Base-by-base conservation (phyloP, 2,888 invertebrate genomes). In the Andrena marginata region DNA sequence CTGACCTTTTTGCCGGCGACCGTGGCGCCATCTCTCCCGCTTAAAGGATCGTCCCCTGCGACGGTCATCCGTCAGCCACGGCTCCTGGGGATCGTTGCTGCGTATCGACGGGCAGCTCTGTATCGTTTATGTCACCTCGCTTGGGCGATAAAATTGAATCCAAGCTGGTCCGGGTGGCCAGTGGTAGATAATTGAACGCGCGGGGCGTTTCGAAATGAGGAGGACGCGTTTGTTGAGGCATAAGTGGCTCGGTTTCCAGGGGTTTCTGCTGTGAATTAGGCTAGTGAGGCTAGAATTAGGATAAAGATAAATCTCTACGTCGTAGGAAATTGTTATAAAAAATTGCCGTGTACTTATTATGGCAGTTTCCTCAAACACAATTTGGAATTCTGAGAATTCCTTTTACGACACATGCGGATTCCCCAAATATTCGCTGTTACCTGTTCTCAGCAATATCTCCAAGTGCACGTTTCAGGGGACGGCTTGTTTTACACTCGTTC, bases 1-100 rank as follows among this genome's bases (percentile, higher is more conserved):
- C 84, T 80, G 86, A 87, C 87, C 83, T 90, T 90, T 91, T 91
- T 91, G 85, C 82, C 85, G 80, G 76, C 26, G 72, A 54, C 63
- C 26, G 20, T 64, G 62, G 26, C 69, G 31, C 60, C 76, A 76
- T 77, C 85, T 80, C 80, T 82, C 77, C 65, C 85, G 80, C 82
- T 87, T 86, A 86, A 86, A 85, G 83, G 70, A 85, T 86, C 78
- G 85, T 81, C 77, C 70, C 75, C 65, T 54, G 72, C 87, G 87
- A 85, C 75, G 81, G 83, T 79, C 87, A 87, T 87, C 81, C 76
- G 20, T 87, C 87, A 87, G 71, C 64, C 65, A 68, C 13, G 74
- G 78, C 72, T 81, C 81, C 63, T 71, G 54, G 84, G 84, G 65
- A 84, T 78, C 69, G 60, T 77, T 76, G 54, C 35, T 48, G 60